Base-by-base conservation (phyloP, 2,888 invertebrate genomes). In the Caenorhabditis japonica region DNA sequence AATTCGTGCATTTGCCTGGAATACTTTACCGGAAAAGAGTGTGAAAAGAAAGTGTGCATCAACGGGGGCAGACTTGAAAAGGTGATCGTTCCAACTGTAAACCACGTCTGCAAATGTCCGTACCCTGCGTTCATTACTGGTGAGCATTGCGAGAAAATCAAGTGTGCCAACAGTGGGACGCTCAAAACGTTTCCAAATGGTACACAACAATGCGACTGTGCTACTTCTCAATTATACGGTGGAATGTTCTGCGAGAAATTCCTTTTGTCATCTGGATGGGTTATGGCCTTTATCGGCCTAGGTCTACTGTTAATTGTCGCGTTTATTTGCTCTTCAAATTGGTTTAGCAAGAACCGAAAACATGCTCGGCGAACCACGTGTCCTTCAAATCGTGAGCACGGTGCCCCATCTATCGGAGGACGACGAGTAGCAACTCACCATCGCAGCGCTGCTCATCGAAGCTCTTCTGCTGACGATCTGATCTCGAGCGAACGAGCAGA, bases 41-140 rank as follows among this genome's bases (percentile, higher is more conserved):
- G 85, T 58, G 83, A 84, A 43, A 70, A 46, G 17, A 79, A 72
- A 34, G 41, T 69, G 7, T 84, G 83, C 33, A 43, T 79, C 19
- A 84, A 84, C 52, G 75, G 66, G 4, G 83, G 82, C 47, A 56
- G 43, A 13, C 69, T 72, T 15, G 69, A 62, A 12, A 75, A 60
- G 44, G 30, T 58, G 21, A 53, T 36, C 4, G 52, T 60, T 12
- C 51, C 47, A 27, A 59, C 21, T 8, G 55, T 64, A 1, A 17
- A 52, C 36, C 39, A 49, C 12, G 21, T 66, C 1, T 68, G 52
- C 46, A 74, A 83, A 58, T 86, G 86, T 53, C 77, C 80, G 0
- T 41, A 81, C 64, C 82, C 85, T 13, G 58, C 69, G 7, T 83
- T 73, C 51, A 83, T 86, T 25, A 55, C 75, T 8, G 86, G 86